Evolutionary conservation across 2,113 vertebrate species (phyloP), one percentile per base, ranked within the genome.

Genomic region (Bubo scandiacus): DNA sequence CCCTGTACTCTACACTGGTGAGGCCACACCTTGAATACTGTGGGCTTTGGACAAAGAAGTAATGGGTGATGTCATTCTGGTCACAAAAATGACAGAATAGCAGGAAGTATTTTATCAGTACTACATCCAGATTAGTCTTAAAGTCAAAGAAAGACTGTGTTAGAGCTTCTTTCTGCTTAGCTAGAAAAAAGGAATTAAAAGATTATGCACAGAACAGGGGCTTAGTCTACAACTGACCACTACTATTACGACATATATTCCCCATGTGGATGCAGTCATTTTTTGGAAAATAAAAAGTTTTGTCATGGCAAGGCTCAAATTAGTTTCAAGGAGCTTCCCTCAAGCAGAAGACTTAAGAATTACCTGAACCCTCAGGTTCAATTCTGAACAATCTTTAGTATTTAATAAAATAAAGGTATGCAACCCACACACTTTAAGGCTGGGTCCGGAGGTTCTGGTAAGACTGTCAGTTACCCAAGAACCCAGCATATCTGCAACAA

Each of bases 1-100:
- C 13, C 10, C 18, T 65, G 43, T 40, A 5, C 15, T n/a, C 1
- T 2, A 29, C 10, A 36, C 29, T 25, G 36, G 0, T 29, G 38
- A 52, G 43, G 38, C 10, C 1, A 3, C 43, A 70, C 5, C 47
- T 27, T 0, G 0, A 58, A 0, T 15, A 0, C 32, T 70, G 42
- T 40, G 17, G 11, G 67, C 49, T 47, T 61, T 49, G 10, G 7
- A 17, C 18, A 93, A 81, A 74, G 34, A 67, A 34, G 19, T 20
- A 59, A n/a, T 8, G 7, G 10, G 19, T 51, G 11, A 61, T 36
- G 13, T 8, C 1, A 73, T 42, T 83, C 65, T 42, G 40, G 30
- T 68, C 63, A n/a, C 5, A 51, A 9, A 77, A 81, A 65, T 21
- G 16, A 77, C 15, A 72, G n/a, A 74, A 68, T 0, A 63, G 20